phyloP scores from a whole-genome alignment of 2,888 invertebrate genomes.

The Zaprionus bogoriensis region DNA sequence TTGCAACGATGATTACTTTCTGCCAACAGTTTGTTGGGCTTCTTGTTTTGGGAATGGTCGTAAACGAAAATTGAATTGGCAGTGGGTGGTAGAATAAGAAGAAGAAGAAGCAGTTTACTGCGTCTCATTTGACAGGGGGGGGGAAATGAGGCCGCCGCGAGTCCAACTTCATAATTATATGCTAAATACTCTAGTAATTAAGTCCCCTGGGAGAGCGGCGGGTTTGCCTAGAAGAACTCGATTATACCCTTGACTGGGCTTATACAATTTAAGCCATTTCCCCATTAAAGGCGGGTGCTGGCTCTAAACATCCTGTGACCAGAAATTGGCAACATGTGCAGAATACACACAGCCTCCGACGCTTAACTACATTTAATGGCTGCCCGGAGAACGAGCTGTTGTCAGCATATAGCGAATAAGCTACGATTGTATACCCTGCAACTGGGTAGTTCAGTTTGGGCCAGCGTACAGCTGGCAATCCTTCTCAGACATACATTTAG shows the following conservation, averaged over 20 bases:
- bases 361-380: slow-evolving; percentile 22
- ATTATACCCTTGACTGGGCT: slow-evolving; percentile 51
- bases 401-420: slow-evolving; percentile 32
- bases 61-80: slow-evolving; percentile 75
- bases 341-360: slow-evolving; percentile 30
- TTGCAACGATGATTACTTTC: slow-evolving; percentile 78
- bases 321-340: slow-evolving; percentile 63
- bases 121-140: neutral
- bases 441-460: neutral
- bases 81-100: slow-evolving; percentile 53
- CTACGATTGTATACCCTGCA: slow-evolving; percentile 10
- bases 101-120: neutral
- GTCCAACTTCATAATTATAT: slow-evolving; percentile 67
- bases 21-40: slow-evolving; percentile 32
- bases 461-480: too few relatives aligned
- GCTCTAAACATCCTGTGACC: slow-evolving; percentile 8
- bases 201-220: slow-evolving; percentile 51
- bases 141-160: neutral
- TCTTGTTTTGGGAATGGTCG: slow-evolving; percentile 44
- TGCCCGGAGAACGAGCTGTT: slow-evolving; percentile 29
- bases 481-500: too few relatives aligned
- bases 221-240: slow-evolving; percentile 27
- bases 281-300: slow-evolving; percentile 26
- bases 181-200: slow-evolving; percentile 73
- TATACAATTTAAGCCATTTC: slow-evolving; percentile 53